Evolutionary conservation across 2,888 invertebrate genomes (phyloP), one percentile per base, ranked within the genome.

Genomic region (Drosophila anceps): DNA sequence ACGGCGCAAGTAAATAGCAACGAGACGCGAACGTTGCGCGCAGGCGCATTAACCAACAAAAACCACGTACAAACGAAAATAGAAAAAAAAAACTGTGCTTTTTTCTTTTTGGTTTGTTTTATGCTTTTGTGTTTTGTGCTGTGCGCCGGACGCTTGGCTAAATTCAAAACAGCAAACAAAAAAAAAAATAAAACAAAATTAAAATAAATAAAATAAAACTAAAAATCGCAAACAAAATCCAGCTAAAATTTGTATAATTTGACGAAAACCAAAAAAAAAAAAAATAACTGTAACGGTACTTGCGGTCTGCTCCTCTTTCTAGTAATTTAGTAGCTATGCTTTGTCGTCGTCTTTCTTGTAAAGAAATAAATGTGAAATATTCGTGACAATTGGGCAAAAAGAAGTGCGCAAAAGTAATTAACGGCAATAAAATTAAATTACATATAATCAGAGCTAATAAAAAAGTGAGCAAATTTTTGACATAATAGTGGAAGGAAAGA

Each of bases 11-110:
- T 69, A 53, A 70, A 72, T 50, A 67, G 54, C 10, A 69, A 59
- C 29, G 37, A 50, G 55, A 61, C 68, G 69, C 54, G 50, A 64
- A 39, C 55, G 69, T 64, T 68, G 57, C 71, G 81, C 90, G 81
- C 88, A 85, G 65, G 78, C 87, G 86, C 88, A 81, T 50, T 61
- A 59, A 79, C 69, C 69, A 65, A 53, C 53, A 37, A 53, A 53
- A 70, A 65, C 72, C 72, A 76, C 57, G 61, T 81, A 72, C 64
- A 37, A 74, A 46, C 73, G 64, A 78, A 50, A 55, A 43, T 29
- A 48, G 12, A n/a, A 31, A 50, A 39, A 39, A 55, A 43, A 60
- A 62, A 69, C 50, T 69, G 65, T 79, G 73, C 60, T 46, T n/a
- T 29, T 71, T 66, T 77, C n/a, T 74, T 75, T 58, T 60, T 77